Base-by-base conservation (phyloP, 2,888 invertebrate species). In the Drosophila cracens region DNA sequence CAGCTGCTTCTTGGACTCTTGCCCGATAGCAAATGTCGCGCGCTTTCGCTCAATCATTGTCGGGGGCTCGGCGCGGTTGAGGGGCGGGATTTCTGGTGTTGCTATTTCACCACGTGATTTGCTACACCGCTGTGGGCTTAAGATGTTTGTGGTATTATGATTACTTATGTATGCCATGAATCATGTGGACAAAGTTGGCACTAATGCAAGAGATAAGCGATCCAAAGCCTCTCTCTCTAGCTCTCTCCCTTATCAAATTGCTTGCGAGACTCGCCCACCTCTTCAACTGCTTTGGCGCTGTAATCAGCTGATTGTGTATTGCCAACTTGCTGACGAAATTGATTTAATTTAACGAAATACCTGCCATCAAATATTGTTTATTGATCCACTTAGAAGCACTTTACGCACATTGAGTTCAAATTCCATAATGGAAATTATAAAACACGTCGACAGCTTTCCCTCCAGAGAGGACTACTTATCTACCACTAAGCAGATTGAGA, bases 31-130 rank as follows among this genome's bases (percentile, higher is more conserved):
- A 46, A 46, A 16, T 16, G 25, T 62, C 65, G 59, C 70, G 70
- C 66, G 83, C 65, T 78, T 71, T 68, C 82, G 56, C 63, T 81
- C 65, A 74, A 77, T 82, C 84, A 86, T 58, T 25, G 8, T 25
- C 16, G 11, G 16, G 13, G 13, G 54, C 40, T 33, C 13, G 40
- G 25, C 25, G 16, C 2, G 25, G 25, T 8, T 46, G 25, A 8
- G 21, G 21, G 21, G 21, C 7, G 21, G 16, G 46, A 8, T 46
- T 46, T 4, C 21, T 21, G 4, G 0, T 16, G 21, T 1, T 25
- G 25, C 2, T 16, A 25, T 25, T 46, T 25, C 46, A 25, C 62
- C 76, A 77, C 76, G 70, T 76, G 75, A 76, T 58, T 21, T 29
- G 5, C 49, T 43, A 25, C 29, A 43, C 34, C 16, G 25, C 16